Evolutionary conservation across 2,797 vertebrate species (phyloP), one percentile per base, ranked within the genome.

Genomic region (Salarias fasciatus): DNA sequence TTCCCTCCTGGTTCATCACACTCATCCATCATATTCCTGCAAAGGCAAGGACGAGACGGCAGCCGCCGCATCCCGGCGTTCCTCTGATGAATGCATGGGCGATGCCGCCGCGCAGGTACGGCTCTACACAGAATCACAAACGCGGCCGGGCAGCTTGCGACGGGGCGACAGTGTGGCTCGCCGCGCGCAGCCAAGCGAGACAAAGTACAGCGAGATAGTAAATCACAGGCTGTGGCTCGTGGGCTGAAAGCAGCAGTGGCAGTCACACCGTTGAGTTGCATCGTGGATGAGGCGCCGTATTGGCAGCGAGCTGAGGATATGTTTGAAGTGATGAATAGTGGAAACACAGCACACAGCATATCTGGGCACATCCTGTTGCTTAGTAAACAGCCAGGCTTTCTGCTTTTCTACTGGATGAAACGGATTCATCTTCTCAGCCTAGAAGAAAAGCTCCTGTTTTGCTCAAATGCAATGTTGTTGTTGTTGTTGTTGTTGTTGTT

Each of bases 201-300:
- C 84, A 82, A 87, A 91, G 87, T 79, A 79, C 75, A 74, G 77
- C 72, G 3, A 77, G 86, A 90, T 86, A 88, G 86, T 89, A 90
- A 90, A 92, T 90, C 90, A 89, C 77, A 77, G 65, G 62, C 72
- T 65, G 8, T 64, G 73, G 80, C 80, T 84, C 54, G 63, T 41
- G 79, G 71, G 83, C 75, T 60, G 44, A 67, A 66, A 72, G 72
- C 76, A 41, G 55, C 46, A 15, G 78, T 57, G 72, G 79, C 75
- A 78, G 83, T 69, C 82, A 41, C 71, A 64, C 78, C 47, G 71
- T 53, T 65, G 70, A 71, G 79, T 75, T 62, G 72, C 74, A 72
- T 72, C 42, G 38, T 33, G 68, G 83, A 82, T 69, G 75, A 84
- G 81, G 79, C 65, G 6, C 44, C 24, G 63, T 72, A 73, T 81